These are phyloP conservation scores for Orchesella cincta DNA, from an alignment of 1,140 invertebrate genomes.

Conservation along the genomic window DNA sequence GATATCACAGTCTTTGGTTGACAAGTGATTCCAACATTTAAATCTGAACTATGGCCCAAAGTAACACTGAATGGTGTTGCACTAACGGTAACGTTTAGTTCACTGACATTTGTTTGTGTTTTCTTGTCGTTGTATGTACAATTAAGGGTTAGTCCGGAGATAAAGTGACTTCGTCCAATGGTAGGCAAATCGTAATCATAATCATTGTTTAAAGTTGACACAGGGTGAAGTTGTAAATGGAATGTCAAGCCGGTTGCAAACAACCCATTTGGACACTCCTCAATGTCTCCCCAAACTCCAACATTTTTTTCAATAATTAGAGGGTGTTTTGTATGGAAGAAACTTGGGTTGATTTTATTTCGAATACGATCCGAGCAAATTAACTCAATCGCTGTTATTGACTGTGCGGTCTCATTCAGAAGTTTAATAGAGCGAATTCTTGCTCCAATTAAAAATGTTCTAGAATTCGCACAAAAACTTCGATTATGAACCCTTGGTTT, in stretches of 20 bases:
- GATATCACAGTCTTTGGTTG: too few relatives aligned
- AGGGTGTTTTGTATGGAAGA: too few relatives aligned
- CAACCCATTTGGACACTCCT: not conserved
- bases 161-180: not conserved
- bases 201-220: not conserved
- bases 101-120: too few relatives aligned
- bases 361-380: not conserved
- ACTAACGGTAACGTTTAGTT: too few relatives aligned
- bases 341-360: not conserved
- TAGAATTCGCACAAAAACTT: not conserved
- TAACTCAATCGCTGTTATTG: not conserved
- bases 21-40: too few relatives aligned
- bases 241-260: not conserved
- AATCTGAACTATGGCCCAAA: too few relatives aligned
- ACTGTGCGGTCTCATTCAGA: not conserved
- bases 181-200: not conserved
- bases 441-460: not conserved
- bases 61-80: too few relatives aligned
- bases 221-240: not conserved
- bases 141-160: not conserved
- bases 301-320: not conserved
- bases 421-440: not conserved
- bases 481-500: too few relatives aligned
- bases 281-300: not conserved
- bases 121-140: conserved; percentile 3